phyloP scores from a whole-genome alignment of 2,888 invertebrate genomes.

The Bruchidius siliquastri region DNA sequence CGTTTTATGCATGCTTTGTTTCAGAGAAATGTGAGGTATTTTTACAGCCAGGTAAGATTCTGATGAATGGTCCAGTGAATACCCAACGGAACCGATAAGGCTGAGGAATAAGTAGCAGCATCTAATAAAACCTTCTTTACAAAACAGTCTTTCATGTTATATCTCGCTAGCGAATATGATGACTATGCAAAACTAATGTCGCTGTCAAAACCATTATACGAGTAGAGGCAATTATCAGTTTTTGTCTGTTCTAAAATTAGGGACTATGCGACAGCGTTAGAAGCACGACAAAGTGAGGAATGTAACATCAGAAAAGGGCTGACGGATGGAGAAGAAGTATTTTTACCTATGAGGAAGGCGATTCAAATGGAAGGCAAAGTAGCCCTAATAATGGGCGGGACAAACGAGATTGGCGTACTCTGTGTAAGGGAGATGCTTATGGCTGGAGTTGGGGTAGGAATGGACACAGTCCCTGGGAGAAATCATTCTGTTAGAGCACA shows the following conservation, averaged over 20 bases:
- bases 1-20: too few relatives aligned
- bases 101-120: not conserved
- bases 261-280: not conserved
- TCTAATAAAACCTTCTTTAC: not conserved
- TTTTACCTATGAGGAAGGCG: not conserved
- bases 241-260: not conserved
- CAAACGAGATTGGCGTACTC: constrained; percentile 49
- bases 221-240: not conserved
- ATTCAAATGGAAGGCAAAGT: constrained; percentile 24
- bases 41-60: too few relatives aligned
- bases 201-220: not conserved
- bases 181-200: not conserved
- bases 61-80: too few relatives aligned
- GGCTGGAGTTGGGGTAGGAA: constrained; percentile 40
- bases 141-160: not conserved
- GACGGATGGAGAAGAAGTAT: not conserved
- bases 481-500: not conserved
- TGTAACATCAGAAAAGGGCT: not conserved
- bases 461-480: not conserved
- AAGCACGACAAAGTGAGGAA: not conserved
- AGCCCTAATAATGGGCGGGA: constrained; percentile 50
- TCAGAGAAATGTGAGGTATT: too few relatives aligned
- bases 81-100: too few relatives aligned
- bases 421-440: constrained; percentile 47
- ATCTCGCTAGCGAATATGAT: not conserved